Conservation (phyloP, 2,797 vertebrate species). For the Arrhamphus sclerolepis region DNA sequence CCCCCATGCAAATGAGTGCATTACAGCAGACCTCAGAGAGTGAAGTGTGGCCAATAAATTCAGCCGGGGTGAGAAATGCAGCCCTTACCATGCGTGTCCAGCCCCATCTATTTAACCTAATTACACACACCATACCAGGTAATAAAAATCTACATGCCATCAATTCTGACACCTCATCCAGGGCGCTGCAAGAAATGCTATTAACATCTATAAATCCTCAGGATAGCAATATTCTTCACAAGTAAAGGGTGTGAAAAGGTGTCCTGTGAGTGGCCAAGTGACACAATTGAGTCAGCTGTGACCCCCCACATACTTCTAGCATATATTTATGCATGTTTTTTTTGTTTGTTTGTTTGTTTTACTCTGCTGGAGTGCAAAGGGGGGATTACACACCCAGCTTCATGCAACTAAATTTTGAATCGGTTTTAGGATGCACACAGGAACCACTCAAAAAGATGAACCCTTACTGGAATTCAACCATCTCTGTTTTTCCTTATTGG, state of each 20-base stretch:
- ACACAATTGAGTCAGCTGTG: conserved; percentile 26
- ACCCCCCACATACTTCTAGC: conserved; percentile 28
- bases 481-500: conserved; percentile 32
- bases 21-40: conserved; percentile 75
- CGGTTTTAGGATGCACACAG: conserved; percentile 34
- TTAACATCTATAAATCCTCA: conserved; percentile 78
- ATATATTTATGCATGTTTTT: conserved; percentile 17
- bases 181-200: conserved; percentile 71
- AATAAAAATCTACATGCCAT: conserved; percentile 84
- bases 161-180: conserved; percentile 82
- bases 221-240: conserved; percentile 53
- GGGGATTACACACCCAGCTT: conserved; percentile 13
- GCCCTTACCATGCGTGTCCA: conserved; percentile 79
- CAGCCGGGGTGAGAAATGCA: conserved; percentile 76
- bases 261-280: conserved; percentile 36
- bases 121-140: conserved; percentile 83
- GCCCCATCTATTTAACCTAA: conserved; percentile 85
- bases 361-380: conserved; percentile 18
- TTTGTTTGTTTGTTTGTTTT: conserved; percentile 35
- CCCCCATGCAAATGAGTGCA: conserved; percentile 80
- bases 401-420: conserved; percentile 24
- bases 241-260: conserved; percentile 62
- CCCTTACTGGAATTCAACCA: conserved; percentile 49
- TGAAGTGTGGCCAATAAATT: conserved; percentile 81
- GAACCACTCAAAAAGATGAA: conserved; percentile 39